Conservation (phyloP, 2,888 invertebrate genomes). For the Hydrotaea cyrtoneurina region DNA sequence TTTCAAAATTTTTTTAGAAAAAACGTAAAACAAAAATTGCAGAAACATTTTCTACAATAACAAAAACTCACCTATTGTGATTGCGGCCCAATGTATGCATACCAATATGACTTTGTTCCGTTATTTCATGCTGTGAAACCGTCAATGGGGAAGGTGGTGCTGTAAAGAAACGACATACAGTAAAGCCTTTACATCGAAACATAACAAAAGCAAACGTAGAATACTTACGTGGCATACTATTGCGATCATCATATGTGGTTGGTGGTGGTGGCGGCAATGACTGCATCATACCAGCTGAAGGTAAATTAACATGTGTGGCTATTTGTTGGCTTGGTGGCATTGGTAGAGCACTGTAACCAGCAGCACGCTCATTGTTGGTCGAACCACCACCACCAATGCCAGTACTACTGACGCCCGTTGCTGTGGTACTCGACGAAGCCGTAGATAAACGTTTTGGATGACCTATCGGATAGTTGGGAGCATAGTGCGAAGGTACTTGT, state of each 20-base stretch:
- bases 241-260: conserved; percentile 83
- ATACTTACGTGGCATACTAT: conserved; percentile 92
- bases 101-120: conserved; percentile 81
- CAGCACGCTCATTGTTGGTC: conserved; percentile 84
- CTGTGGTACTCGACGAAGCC: conserved; percentile 75
- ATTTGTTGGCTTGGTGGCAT: conserved; percentile 83
- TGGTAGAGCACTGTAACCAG: conserved; percentile 93
- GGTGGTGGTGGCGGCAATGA: conserved; percentile 89
- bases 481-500: conserved; percentile 97
- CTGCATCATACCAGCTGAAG: conserved; percentile 92
- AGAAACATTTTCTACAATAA: background rate
- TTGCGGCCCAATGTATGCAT: conserved; percentile 82
- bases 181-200: conserved; percentile 12
- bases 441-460: conserved; percentile 85
- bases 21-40: conserved; percentile 11
- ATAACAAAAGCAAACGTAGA: background rate
- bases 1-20: conserved; percentile 19
- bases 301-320: conserved; percentile 81
- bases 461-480: conserved; percentile 94
- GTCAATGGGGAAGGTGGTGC: conserved; percentile 93
- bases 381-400: conserved; percentile 79
- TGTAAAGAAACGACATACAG: conserved; percentile 76
- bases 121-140: conserved; percentile 83
- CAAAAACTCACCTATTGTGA: conserved; percentile 77
- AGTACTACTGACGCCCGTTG: conserved; percentile 73